Evolutionary conservation across 2,888 invertebrate genomes (phyloP).

Genomic region (Nomada flava): DNA sequence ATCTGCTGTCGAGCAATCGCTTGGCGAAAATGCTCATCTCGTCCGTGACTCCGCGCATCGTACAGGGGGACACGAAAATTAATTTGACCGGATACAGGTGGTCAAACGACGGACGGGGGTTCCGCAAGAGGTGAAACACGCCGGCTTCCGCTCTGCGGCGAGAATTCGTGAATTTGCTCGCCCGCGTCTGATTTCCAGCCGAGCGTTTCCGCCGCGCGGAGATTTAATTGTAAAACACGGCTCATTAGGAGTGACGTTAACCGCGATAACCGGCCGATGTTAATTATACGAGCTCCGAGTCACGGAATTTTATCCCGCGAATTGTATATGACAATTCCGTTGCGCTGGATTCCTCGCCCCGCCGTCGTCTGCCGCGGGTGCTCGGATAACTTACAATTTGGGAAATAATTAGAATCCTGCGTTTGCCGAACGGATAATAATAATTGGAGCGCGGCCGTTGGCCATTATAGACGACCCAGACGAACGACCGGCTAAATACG

Average conservation of each 20-base stretch:
- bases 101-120: neutral
- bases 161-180: neutral
- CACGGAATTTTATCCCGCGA: slow-evolving; percentile 40
- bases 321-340: slow-evolving; percentile 31
- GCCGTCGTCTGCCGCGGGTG: neutral
- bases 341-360: neutral
- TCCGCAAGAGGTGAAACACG: neutral
- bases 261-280: slow-evolving; percentile 23
- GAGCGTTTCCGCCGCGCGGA: neutral
- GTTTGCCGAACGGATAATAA: slow-evolving; percentile 38
- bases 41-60: slow-evolving; percentile 8
- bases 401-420: slow-evolving; percentile 46
- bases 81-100: slow-evolving; percentile 28
- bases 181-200: slow-evolving; percentile 20
- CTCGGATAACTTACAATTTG: slow-evolving; percentile 46
- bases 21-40: slow-evolving; percentile 9
- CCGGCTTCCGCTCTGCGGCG: neutral
- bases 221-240: slow-evolving; percentile 41
- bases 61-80: slow-evolving; percentile 12
- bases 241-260: slow-evolving; percentile 46
- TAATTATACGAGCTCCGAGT: slow-evolving; percentile 37
- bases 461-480: slow-evolving; percentile 39
- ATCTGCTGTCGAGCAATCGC: neutral
- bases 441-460: slow-evolving; percentile 32
- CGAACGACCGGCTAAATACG: slow-evolving; percentile 21